Percentiles rank a stretch among this genome's conserved stretches.
These are phyloP conservation scores for Dryobates pubescens DNA, from an alignment of 2,797 vertebrate genomes.

Conservation along the genomic window DNA sequence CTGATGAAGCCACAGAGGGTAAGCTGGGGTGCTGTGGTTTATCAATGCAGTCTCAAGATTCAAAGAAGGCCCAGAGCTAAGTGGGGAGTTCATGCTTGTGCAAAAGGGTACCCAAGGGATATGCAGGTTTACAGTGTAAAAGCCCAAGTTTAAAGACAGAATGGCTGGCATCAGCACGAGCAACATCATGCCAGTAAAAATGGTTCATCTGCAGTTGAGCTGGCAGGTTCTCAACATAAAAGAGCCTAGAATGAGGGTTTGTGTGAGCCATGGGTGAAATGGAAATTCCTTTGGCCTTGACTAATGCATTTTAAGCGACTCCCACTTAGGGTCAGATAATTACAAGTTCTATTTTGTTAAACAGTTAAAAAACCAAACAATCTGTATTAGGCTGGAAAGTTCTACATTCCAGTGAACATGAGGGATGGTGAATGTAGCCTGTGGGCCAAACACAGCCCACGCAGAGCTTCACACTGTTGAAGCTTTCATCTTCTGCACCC, in stretches of 20 bases:
- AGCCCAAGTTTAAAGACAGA: not conserved
- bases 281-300: conserved; percentile 33
- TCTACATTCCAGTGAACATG: conserved; percentile 49
- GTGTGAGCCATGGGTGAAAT: conserved; percentile 11
- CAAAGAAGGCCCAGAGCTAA: not conserved
- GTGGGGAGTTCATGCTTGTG: not conserved
- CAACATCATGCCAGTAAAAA: not conserved
- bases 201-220: not conserved
- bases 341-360: conserved; percentile 53
- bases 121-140: not conserved
- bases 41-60: not conserved
- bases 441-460: conserved; percentile 69
- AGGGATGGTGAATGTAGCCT: conserved; percentile 48
- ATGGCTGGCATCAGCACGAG: not conserved
- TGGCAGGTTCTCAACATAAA: not conserved
- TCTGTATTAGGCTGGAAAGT: conserved; percentile 28
- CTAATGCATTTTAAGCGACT: conserved; percentile 59
- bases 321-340: conserved; percentile 54
- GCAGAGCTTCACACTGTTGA: conserved; percentile 46
- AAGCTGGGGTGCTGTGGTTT: not conserved
- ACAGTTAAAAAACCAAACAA: conserved; percentile 48
- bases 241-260: not conserved
- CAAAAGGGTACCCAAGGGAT: not conserved
- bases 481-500: conserved; percentile 55
- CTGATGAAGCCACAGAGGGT: not conserved